A percentile compares a stretch with the other conserved stretches of the same genome.
Evolutionary conservation across 2,888 invertebrate genomes (phyloP).

Genomic region (Lucinisca nassula): DNA sequence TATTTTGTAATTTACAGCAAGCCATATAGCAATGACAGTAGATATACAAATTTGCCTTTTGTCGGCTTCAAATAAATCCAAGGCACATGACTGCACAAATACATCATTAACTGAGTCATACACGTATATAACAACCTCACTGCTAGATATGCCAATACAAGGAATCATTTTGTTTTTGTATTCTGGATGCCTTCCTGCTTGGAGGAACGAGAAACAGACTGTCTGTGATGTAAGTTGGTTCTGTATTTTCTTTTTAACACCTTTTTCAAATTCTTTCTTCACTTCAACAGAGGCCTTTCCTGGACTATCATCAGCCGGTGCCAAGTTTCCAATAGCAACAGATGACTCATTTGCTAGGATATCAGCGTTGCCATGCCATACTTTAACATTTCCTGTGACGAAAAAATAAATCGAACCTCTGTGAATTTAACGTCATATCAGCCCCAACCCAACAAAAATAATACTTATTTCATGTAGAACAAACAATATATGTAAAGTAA

Average conservation of each 20-base stretch:
- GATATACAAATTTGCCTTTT: background rate
- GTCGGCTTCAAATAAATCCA: background rate
- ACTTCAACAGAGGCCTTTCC: background rate
- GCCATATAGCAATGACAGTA: conserved; percentile 24
- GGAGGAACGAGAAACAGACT: conserved; percentile 27
- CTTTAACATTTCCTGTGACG: background rate
- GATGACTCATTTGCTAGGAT: background rate
- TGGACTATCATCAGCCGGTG: background rate
- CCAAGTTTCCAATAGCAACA: background rate
- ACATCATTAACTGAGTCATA: conserved; percentile 37
- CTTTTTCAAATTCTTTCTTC: background rate
- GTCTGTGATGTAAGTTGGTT: conserved; percentile 30
- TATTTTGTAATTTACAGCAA: conserved; percentile 31
- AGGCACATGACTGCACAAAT: background rate
- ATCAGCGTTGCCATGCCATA: background rate
- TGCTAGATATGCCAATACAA: conserved; percentile 12
- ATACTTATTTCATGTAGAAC: no score
- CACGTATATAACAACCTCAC: conserved; percentile 22
- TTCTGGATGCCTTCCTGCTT: conserved; percentile 24
- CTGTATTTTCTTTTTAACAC: background rate
- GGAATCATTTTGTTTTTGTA: conserved; percentile 15
- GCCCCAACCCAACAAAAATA: no score
- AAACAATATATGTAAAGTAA: no score
- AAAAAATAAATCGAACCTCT: no score
- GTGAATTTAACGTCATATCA: no score